Base-by-base conservation (phyloP, 92 coral and sea anemone genomes). In the Micromussa lordhowensis region DNA sequence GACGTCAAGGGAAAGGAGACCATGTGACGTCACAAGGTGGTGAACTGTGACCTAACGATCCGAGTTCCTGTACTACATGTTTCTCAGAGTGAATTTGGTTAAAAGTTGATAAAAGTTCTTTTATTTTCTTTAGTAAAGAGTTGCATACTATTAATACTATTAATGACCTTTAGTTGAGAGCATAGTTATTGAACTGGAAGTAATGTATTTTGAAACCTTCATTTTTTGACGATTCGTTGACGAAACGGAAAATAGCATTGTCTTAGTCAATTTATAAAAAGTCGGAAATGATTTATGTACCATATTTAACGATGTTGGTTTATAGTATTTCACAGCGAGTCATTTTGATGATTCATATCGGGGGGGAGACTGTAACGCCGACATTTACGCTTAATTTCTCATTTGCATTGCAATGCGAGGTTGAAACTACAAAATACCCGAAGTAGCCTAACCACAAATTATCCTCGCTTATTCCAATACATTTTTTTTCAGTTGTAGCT, bases 1-100 rank as follows among this genome's bases (percentile, higher is more conserved):
- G 86, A 82, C 86, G 66, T 69, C 86, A 82, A 68, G 18, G 28
- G n/a, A 18, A 80, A 63, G 72, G 28, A n/a, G 36, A 24, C 16
- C 21, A 35, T 53, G 44, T 51, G 64, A 82, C 86, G 68, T 82
- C 53, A 31, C 10, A 22, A 70, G 1, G 30, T 26, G 57, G 22
- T 34, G 40, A 70, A 15, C 21, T 38, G 75, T 31, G 38, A 70
- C 75, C 74, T 1, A 79, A 79, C 66, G 30, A 57, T 58, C 54
- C 44, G 31, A 19, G 3, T 49, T 57, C 74, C n/a, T 57, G 75
- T 21, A 66, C 34, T 40, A 17, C 29, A 13, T 61, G 68, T 22
- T 58, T 61, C 30, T 75, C 15, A 29, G 5, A n/a, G 69, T 57
- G 0, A 54, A 28, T 19, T 79, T 28, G 2, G 68, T 29, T 58